phyloP scores from a whole-genome alignment of 92 coral and sea anemone species.

The Parazoanthus atlanticus region DNA sequence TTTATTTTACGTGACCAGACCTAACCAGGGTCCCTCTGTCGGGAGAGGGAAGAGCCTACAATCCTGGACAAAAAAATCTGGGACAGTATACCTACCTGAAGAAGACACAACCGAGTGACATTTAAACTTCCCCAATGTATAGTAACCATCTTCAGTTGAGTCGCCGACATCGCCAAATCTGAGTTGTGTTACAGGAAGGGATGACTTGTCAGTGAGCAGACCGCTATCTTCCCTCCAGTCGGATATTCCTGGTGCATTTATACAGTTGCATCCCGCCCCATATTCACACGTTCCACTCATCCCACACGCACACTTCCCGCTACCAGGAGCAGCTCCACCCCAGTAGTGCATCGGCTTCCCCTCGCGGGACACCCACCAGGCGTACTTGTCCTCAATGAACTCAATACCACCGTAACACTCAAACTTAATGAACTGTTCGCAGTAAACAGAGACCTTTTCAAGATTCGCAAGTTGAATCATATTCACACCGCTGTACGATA shows the following conservation, averaged over 20 bases:
- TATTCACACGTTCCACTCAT: neutral
- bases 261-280: neutral
- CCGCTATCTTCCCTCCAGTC: too few species aligned
- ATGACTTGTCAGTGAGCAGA: too few species aligned
- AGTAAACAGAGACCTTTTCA: neutral
- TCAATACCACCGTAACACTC: neutral
- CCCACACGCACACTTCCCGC: neutral
- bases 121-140: too few species aligned
- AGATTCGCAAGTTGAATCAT: neutral
- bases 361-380: slow-evolving; percentile 19
- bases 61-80: too few species aligned
- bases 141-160: too few species aligned
- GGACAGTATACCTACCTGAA: too few species aligned
- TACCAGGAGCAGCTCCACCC: slow-evolving; percentile 7
- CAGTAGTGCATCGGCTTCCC: slow-evolving; percentile 17
- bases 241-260: neutral
- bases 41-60: too few species aligned
- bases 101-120: too few species aligned
- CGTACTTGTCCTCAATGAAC: neutral
- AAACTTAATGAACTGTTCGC: slow-evolving; percentile 20
- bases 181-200: too few species aligned
- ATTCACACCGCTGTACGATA: neutral
- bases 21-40: too few species aligned
- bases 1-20: too few species aligned
- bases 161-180: too few species aligned